These are phyloP conservation scores for Steinernema scapterisci DNA, from an alignment of 2,888 invertebrate species.

Conservation along the genomic window DNA sequence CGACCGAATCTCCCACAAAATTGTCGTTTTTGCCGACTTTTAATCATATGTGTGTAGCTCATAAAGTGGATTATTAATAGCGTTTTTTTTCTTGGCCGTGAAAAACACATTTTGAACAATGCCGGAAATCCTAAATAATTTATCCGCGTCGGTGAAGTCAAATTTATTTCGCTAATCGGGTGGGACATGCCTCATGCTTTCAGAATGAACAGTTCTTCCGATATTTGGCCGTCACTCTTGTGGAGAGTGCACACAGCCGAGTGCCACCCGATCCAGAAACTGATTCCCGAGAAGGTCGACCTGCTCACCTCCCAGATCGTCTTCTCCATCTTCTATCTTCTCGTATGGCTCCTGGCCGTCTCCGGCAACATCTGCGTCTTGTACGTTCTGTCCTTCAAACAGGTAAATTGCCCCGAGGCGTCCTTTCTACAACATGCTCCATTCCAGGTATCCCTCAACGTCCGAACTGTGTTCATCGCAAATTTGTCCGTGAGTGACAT, in stretches of 20 bases:
- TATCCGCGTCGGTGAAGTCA: neutral
- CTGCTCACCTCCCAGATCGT: constrained; percentile 43
- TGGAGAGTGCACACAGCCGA: constrained; percentile 4
- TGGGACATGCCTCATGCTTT: neutral
- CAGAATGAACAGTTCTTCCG: constrained; percentile 5
- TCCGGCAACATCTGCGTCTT: constrained; percentile 63
- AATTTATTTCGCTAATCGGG: neutral
- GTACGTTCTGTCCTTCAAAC: constrained; percentile 62
- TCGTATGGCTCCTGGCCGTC: constrained; percentile 61
- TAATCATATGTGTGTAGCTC: too few relatives aligned
- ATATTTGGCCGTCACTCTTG: neutral
- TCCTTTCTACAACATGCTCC: constrained; percentile 25
- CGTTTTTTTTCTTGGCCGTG: too few relatives aligned
- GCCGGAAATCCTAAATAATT: neutral
- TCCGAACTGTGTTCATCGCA: constrained; percentile 54
- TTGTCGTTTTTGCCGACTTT: too few relatives aligned
- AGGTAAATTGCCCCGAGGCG: constrained; percentile 44
- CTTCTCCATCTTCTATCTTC: constrained; percentile 61
- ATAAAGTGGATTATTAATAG: too few relatives aligned
- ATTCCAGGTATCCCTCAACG: constrained; percentile 60
- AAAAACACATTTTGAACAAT: constrained; percentile 1
- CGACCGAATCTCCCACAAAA: too few relatives aligned
- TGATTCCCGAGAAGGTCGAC: constrained; percentile 50
- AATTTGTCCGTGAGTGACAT: constrained; percentile 49
- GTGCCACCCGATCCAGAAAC: constrained; percentile 5